phyloP scores from a whole-genome alignment of 2,797 vertebrate genomes.

The Sebastes minor region DNA sequence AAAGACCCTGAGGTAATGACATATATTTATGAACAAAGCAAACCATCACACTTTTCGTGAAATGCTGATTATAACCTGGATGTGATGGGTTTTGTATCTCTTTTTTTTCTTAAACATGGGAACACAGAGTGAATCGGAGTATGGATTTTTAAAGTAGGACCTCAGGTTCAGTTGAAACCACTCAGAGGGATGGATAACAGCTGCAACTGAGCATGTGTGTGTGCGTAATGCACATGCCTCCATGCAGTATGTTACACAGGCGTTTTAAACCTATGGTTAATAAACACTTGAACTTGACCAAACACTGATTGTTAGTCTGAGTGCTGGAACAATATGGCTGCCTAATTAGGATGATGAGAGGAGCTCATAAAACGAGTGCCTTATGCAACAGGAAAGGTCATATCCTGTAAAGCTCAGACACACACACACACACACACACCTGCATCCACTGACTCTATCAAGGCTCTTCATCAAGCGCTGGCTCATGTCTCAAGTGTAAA shows the following conservation, averaged over 20 bases:
- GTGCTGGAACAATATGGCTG: slow-evolving; percentile 27
- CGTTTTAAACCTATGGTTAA: slow-evolving; percentile 20
- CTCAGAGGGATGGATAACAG: slow-evolving; percentile 1
- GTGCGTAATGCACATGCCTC: neutral
- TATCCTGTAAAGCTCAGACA: neutral
- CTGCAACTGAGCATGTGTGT: neutral
- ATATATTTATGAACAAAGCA: neutral
- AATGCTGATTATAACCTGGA: neutral
- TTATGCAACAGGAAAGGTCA: slow-evolving; percentile 39
- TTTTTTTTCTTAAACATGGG: neutral
- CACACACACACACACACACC: neutral
- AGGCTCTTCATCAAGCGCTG: slow-evolving; percentile 11
- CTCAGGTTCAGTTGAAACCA: slow-evolving; percentile 11
- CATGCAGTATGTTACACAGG: neutral
- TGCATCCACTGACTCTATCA: slow-evolving; percentile 1
- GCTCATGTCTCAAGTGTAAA: slow-evolving; percentile 38
- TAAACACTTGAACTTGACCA: slow-evolving; percentile 38
- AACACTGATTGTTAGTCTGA: slow-evolving; percentile 28
- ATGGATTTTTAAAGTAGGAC: slow-evolving; percentile 6
- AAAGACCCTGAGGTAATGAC: neutral
- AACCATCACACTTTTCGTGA: neutral
- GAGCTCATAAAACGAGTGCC: slow-evolving; percentile 30
- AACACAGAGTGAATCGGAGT: neutral
- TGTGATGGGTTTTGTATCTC: neutral
- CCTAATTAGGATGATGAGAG: slow-evolving; percentile 49